Conservation (phyloP, 2,113 vertebrate genomes). For the Xerus inauris region DNA sequence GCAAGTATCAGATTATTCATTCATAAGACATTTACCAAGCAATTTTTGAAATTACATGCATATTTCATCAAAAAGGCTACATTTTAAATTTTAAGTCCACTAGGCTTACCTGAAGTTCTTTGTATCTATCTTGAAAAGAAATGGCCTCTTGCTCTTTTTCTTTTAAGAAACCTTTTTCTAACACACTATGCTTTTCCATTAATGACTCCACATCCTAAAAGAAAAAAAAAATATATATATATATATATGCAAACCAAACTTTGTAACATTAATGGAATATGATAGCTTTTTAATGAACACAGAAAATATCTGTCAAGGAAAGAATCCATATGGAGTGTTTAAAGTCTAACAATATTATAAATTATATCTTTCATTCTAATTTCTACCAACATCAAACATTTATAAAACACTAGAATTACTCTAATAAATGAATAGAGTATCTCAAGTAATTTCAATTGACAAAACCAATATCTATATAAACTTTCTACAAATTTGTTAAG, state of each 20-base stretch:
- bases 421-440: neutral
- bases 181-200: slow-evolving; percentile 84
- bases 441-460: neutral
- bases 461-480: neutral
- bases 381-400: neutral
- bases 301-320: slow-evolving; percentile 21
- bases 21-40: neutral
- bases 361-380: neutral
- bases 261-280: neutral
- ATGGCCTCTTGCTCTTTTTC: slow-evolving; percentile 82
- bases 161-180: slow-evolving; percentile 86
- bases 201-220: slow-evolving; percentile 86
- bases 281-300: slow-evolving; percentile 6
- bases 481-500: neutral
- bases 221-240: slow-evolving; percentile 47
- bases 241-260: too few species aligned
- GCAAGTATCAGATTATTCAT: neutral
- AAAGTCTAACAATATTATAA: slow-evolving; percentile 17
- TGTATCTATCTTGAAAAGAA: slow-evolving; percentile 85
- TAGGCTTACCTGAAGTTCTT: slow-evolving; percentile 85
- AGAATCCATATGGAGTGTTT: neutral
- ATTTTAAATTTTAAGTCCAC: neutral
- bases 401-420: neutral
- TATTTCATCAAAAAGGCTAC: neutral
- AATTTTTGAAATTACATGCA: neutral